Evolutionary conservation across 2,113 vertebrate species (phyloP), one percentile per base, ranked within the genome.

Genomic region (Gambusia affinis): DNA sequence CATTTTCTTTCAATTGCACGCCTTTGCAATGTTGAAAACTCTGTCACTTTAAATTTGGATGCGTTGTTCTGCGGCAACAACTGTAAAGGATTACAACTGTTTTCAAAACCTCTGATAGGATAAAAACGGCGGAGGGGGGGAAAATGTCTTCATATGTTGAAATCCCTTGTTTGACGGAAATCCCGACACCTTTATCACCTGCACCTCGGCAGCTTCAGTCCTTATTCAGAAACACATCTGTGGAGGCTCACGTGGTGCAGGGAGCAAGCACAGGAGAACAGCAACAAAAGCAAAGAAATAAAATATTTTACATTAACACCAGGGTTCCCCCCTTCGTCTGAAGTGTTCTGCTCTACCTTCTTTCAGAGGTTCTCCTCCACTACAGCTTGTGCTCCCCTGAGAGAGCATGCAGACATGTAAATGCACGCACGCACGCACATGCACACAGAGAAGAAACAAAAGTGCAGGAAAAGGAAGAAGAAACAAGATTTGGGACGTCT

Each of bases 261-360:
- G 76, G 67, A 73, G 63, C 17, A 64, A 77, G 82, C 72, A 61
- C 17, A 54, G 76, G 63, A 87, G 78, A 78, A 81, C 65, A 15
- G 65, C 82, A 85, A 82, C 78, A 88, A 83, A 91, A 81, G 84
- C 81, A 12, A 61, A 78, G 72, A 84, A 91, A 90, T 88, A 80
- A 90, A 91, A 87, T 87, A 87, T 90, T 92, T 91, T 85, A 88
- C 87, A 90, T 90, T 83, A 85, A 89, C 89, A 87, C 84, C 86
- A 64, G 87, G 89, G 87, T 89, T 89, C 82, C 90, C 79, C 28
- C 74, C 60, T 65, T 74, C 66, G 71, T 88, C 76, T 92, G 79
- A 89, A 88, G 87, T 87, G 86, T 74, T 68, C 75, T 69, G 73
- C 81, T 78, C 85, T 75, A 70, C 83, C 87, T 82, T 80, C 82